Conservation (phyloP, 1,140 invertebrate genomes). For the Dendroctonus ponderosae region DNA sequence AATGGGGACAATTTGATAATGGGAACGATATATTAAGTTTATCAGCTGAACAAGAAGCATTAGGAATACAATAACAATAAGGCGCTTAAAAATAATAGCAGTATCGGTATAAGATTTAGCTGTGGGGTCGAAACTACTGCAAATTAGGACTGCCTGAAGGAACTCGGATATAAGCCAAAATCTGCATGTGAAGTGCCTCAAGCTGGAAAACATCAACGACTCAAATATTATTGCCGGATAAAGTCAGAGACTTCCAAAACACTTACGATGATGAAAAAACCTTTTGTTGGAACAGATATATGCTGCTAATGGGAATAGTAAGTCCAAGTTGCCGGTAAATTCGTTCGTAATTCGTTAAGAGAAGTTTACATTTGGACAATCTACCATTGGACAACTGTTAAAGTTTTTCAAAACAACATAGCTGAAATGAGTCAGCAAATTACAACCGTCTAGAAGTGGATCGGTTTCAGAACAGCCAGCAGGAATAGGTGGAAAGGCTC, state of each 20-base stretch:
- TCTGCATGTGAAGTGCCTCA: conserved; percentile 27
- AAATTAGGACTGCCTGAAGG: conserved; percentile 35
- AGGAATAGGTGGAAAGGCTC: conserved; percentile 9
- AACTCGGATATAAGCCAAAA: background rate
- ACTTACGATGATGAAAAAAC: conserved; percentile 33
- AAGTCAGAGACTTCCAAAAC: conserved; percentile 39
- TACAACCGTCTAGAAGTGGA: conserved; percentile 57
- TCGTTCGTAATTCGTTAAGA: conserved; percentile 43
- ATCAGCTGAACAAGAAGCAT: conserved; percentile 33
- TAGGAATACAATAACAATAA: conserved; percentile 52
- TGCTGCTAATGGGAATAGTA: conserved; percentile 40
- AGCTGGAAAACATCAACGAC: conserved; percentile 35
- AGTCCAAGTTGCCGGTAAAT: conserved; percentile 47
- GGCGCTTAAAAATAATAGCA: conserved; percentile 64
- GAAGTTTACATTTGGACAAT: conserved; percentile 45
- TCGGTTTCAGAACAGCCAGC: background rate
- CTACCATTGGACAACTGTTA: conserved; percentile 32
- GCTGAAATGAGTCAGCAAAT: conserved; percentile 16
- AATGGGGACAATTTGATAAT: conserved; percentile 21
- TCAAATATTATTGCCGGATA: conserved; percentile 37
- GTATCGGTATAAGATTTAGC: conserved; percentile 67
- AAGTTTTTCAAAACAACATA: conserved; percentile 28
- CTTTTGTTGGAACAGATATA: conserved; percentile 21
- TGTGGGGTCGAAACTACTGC: conserved; percentile 46
- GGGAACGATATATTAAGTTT: background rate